Evolutionary conservation across 64 coral and sea anemone species (phyloP).

Genomic region (Pocillopora damicornis): DNA sequence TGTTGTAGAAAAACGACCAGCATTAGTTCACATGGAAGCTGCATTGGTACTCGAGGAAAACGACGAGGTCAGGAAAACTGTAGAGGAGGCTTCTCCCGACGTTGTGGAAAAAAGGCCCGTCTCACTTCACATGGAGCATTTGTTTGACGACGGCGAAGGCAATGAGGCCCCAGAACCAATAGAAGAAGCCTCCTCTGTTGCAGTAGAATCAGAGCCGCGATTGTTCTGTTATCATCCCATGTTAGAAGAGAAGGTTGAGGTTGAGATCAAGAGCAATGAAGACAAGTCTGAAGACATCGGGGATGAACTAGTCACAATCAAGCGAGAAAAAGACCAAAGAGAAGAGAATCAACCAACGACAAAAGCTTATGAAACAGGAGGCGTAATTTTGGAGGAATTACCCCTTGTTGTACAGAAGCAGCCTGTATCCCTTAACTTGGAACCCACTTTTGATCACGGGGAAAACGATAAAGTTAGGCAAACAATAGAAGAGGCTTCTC

Average conservation of each 20-base stretch:
- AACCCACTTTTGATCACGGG: background rate
- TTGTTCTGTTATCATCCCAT: background rate
- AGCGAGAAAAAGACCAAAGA: background rate
- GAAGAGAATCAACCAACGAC: background rate
- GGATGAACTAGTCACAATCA: background rate
- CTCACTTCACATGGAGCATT: background rate
- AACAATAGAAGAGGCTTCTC: background rate
- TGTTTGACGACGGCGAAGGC: background rate
- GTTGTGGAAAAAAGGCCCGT: conserved; percentile 1
- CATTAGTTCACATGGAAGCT: background rate
- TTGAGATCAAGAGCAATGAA: background rate
- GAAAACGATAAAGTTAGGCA: background rate
- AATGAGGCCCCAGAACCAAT: background rate
- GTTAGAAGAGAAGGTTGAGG: background rate
- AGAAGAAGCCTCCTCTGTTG: background rate
- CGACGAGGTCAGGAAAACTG: background rate
- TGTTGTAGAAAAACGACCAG: background rate
- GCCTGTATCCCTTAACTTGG: background rate
- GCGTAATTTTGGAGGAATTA: background rate
- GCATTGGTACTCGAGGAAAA: background rate
- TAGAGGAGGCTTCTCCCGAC: background rate
- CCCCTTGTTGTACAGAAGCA: background rate
- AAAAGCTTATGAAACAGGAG: background rate
- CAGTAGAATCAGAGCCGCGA: background rate
- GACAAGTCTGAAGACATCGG: background rate